phyloP scores from a whole-genome alignment of 2,113 vertebrate genomes.

The Kryptolebias marmoratus region DNA sequence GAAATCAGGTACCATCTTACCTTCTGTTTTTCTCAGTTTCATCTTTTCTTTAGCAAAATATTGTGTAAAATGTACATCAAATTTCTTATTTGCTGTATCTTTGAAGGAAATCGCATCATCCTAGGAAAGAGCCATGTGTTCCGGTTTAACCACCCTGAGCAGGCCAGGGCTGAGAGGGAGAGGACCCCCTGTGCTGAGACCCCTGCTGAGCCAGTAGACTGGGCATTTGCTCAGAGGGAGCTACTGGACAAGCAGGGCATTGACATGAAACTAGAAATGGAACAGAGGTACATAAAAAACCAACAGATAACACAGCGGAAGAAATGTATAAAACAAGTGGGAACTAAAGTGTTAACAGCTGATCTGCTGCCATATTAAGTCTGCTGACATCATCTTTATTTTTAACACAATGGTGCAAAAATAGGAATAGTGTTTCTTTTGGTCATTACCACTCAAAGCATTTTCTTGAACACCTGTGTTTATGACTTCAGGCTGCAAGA shows the following conservation, averaged over 20 bases:
- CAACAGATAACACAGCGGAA: background rate
- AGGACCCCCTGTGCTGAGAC: conserved; percentile 91
- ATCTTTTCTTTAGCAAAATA: background rate
- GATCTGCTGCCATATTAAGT: background rate
- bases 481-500: conserved; percentile 89
- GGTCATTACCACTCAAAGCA: background rate
- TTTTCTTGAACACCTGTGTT: conserved; percentile 23
- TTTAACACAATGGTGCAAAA: background rate
- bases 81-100: background rate
- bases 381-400: background rate
- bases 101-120: conserved; percentile 95
- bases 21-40: background rate
- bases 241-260: conserved; percentile 98
- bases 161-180: conserved; percentile 93
- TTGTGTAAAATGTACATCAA: background rate
- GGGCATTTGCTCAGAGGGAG: conserved; percentile 96
- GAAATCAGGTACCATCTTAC: conserved; percentile 82
- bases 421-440: background rate
- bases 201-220: conserved; percentile 91
- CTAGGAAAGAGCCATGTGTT: conserved; percentile 98
- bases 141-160: conserved; percentile 97
- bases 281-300: conserved; percentile 86
- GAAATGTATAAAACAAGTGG: background rate
- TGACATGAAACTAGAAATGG: conserved; percentile 99
- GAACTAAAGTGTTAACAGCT: background rate